Conservation (phyloP, 2,888 invertebrate genomes). For the Nephrotoma appendiculata region DNA sequence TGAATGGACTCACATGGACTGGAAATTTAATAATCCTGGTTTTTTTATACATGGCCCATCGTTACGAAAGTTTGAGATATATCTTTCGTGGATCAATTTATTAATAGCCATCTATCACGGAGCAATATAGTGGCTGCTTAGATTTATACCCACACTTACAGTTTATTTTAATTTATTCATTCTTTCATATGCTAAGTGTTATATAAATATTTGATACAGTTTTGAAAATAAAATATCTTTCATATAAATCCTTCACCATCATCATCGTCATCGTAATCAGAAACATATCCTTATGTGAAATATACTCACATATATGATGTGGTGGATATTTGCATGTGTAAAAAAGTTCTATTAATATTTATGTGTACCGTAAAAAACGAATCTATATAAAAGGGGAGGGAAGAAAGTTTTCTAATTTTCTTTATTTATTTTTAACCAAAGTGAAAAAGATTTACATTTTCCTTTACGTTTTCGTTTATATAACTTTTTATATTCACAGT, state of each 20-base stretch:
- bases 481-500: not conserved
- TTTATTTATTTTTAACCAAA: not conserved
- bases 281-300: not conserved
- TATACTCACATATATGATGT: not conserved
- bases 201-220: not conserved
- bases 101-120: not conserved
- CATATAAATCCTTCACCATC: not conserved
- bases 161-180: not conserved
- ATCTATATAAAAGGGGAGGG: not conserved
- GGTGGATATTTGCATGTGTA: not conserved
- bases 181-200: not conserved
- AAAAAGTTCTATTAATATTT: not conserved
- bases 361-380: not conserved
- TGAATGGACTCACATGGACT: not conserved
- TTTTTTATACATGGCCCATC: not conserved
- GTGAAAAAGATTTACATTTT: not conserved
- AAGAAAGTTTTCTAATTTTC: not conserved
- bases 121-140: no score
- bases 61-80: not conserved
- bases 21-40: not conserved
- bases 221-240: not conserved
- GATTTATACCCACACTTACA: no score
- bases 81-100: not conserved
- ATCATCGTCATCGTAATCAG: not conserved
- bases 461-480: not conserved